Conservation (phyloP, 2,113 vertebrate species). For the Clarias macrocephalus region DNA sequence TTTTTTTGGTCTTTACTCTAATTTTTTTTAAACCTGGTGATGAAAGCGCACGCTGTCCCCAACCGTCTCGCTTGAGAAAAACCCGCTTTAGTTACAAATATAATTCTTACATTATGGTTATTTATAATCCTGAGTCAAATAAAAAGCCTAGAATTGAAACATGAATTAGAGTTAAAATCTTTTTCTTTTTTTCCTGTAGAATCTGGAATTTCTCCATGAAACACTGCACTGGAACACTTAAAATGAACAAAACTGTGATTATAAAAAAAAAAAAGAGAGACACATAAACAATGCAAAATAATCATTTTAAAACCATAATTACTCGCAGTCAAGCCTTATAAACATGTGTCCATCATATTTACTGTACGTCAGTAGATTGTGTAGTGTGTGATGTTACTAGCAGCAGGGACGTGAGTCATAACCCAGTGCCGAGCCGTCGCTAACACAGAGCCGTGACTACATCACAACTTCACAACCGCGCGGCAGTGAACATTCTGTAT, state of each 20-base stretch:
- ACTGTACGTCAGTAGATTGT: not conserved
- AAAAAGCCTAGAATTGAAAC: not conserved
- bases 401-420: not conserved
- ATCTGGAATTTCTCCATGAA: not conserved
- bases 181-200: not conserved
- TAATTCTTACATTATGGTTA: not conserved
- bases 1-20: not conserved
- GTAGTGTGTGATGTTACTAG: not conserved
- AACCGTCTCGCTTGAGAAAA: not conserved
- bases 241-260: not conserved
- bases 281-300: not conserved
- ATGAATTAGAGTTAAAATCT: not conserved
- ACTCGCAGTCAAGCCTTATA: not conserved
- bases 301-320: not conserved
- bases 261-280: not conserved
- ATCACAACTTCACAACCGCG: not conserved
- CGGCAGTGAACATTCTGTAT: not conserved
- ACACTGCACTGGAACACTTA: not conserved
- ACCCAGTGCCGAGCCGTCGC: not conserved
- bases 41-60: not conserved
- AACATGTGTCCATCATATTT: not conserved
- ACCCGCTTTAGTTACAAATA: not conserved
- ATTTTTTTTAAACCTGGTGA: not conserved
- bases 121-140: not conserved
- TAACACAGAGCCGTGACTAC: not conserved